Evolutionary conservation across 1,140 invertebrate species (phyloP), one percentile per base, ranked within the genome.

Genomic region (Sycophila sp.): DNA sequence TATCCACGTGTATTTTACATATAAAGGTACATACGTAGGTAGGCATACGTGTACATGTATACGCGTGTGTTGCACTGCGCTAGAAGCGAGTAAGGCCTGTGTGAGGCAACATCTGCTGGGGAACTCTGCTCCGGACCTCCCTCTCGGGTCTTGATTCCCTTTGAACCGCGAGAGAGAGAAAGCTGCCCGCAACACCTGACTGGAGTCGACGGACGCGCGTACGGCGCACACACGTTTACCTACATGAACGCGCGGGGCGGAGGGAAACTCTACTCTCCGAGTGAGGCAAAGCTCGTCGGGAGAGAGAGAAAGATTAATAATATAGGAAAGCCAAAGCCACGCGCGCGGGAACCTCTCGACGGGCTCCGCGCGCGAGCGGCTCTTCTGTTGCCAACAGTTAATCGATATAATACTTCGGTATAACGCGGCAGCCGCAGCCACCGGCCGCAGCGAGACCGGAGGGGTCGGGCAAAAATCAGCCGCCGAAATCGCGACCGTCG

Each of bases 331-430:
- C 77, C 82, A 80, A 83, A 83, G 83, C 77, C 80, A 83, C 63
- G 32, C 69, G 51, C 64, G 56, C 74, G 64, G 76, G 71, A 74
- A 71, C 72, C 71, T 70, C 73, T 72, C 71, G 71, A 26, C 74
- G 72, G 78, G 81, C 67, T 73, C 13, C 66, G 51, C 69, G 17
- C 51, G 55, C 42, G 72, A 62, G 70, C 67, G 73, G 74, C 83
- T 82, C 81, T 85, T 84, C 83, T 86, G 83, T 82, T 83, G 76
- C 80, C 76, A 86, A 83, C 84, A 86, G 84, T 85, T 86, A 86
- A 86, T 86, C 84, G 83, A 86, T 85, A 85, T 83, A 80, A 84
- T 85, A 85, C 82, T 83, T 82, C 74, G 78, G 78, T 79, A 83
- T 77, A 83, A 80, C 81, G 77, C 77, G 77, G n/a, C 74, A 68